Conservation (phyloP, 2,797 vertebrate species). For the Propithecus perrieri region DNA sequence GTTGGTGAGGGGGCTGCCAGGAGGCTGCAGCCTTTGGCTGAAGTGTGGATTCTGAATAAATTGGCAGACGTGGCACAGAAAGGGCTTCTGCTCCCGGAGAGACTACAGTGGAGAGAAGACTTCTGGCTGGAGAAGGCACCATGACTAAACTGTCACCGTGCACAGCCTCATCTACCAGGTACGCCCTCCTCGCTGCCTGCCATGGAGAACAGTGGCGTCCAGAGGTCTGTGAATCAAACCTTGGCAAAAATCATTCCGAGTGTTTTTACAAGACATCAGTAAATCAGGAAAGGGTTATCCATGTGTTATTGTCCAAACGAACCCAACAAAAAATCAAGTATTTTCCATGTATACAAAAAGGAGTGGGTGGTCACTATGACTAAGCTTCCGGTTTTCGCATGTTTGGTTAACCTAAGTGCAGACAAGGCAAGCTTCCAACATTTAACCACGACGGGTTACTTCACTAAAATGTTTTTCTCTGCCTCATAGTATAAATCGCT, state of each 20-base stretch:
- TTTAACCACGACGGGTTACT: not conserved
- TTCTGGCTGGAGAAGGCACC: not conserved
- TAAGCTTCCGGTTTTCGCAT: slow-evolving; percentile 42
- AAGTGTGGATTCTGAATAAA: not conserved
- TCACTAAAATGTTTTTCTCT: slow-evolving; percentile 24
- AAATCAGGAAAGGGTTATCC: slow-evolving; percentile 28
- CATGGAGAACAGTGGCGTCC: not conserved
- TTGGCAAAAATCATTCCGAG: not conserved
- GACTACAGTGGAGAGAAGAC: not conserved
- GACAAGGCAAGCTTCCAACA: slow-evolving; percentile 48
- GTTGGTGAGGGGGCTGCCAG: not conserved
- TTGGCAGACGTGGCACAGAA: not conserved
- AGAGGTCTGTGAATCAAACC: not conserved
- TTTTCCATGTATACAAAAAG: slow-evolving; percentile 45
- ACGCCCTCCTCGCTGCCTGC: not conserved
- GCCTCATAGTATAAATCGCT: not conserved
- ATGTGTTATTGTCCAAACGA: slow-evolving; percentile 19
- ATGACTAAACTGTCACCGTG: not conserved
- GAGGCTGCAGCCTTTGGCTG: not conserved
- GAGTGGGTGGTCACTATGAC: slow-evolving; percentile 44
- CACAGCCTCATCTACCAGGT: too few species aligned
- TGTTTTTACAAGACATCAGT: not conserved
- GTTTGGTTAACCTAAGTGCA: slow-evolving; percentile 61
- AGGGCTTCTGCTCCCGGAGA: not conserved
- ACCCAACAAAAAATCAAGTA: not conserved